Evolutionary conservation across 2,888 invertebrate species (phyloP).

Genomic region (Drosophila austrosaltans): DNA sequence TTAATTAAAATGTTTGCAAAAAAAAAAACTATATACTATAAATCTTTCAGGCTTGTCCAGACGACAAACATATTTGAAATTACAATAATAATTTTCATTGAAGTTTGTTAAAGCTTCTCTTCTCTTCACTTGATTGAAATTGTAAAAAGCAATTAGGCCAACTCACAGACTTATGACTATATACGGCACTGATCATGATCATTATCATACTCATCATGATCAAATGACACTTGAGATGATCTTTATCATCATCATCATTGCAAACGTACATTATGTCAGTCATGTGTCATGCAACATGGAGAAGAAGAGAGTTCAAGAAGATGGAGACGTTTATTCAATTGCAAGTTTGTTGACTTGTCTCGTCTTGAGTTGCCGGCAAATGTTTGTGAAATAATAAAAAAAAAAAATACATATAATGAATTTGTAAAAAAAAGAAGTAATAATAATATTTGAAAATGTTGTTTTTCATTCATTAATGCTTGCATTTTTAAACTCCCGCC

Average conservation of each 20-base stretch:
- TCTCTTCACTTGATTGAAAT: conserved; percentile 33
- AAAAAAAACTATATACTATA: conserved; percentile 29
- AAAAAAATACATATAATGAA: conserved; percentile 33
- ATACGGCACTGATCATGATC: conserved; percentile 19
- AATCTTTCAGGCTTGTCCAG: conserved; percentile 32
- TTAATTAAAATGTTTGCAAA: conserved; percentile 67
- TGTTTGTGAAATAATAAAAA: conserved; percentile 31
- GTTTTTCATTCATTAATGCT: conserved; percentile 30
- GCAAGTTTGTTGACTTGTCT: conserved; percentile 64
- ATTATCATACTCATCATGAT: conserved; percentile 23
- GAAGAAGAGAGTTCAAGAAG: not conserved
- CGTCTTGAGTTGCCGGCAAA: conserved; percentile 60
- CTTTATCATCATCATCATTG: conserved; percentile 19
- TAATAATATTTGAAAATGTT: conserved; percentile 35
- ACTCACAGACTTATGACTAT: conserved; percentile 28
- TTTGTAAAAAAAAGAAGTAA: conserved; percentile 25
- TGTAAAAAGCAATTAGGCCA: conserved; percentile 40
- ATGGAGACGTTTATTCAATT: conserved; percentile 2
- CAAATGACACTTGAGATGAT: conserved; percentile 36
- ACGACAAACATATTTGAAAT: conserved; percentile 26
- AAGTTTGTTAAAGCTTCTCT: conserved; percentile 16
- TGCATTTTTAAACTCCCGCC: not conserved
- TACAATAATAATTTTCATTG: conserved; percentile 50
- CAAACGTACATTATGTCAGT: conserved; percentile 70
- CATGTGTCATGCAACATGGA: conserved; percentile 63